Evolutionary conservation across 2,888 invertebrate genomes (phyloP), one percentile per base, ranked within the genome.

Genomic region (Poecilus cupreus): DNA sequence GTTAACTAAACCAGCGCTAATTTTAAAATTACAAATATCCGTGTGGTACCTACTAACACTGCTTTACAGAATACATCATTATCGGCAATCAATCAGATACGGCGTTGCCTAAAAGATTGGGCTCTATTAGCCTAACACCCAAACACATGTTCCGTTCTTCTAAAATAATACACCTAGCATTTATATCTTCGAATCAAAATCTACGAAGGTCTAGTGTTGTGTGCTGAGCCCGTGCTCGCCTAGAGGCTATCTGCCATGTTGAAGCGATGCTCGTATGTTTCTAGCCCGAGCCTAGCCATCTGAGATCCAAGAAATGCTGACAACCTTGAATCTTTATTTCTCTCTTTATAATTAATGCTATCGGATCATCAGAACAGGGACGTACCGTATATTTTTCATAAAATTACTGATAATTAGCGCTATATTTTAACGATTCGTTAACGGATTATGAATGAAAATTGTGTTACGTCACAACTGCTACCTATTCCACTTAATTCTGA

Each of bases 251-350:
- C 11, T 43, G 32, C 32, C 8, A 32, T 32, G 32, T 32, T 6
- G 32, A n/a, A 1, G 11, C 43, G 43, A 43, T 51, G 51, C 13
- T 51, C 51, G 2, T 51, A 51, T 51, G 51, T 51, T 51, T 51
- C 16, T 13, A 18, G n/a, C 10, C n/a, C 10, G 13, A 8, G 5
- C 74, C 18, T 6, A 24, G 75, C 46, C 24, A 78, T 64, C 46
- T 46, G n/a, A 60, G 77, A 78, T 64, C 78, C 68, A n/a, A 37
- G 46, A 78, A 78, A 78, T 24, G 78, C 26, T 78, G 78, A 78
- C 78, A 60, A 22, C 60, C 60, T 78, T 64, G 78, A 64, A 39
- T 78, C 1, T 78, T 64, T 46, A 78, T 78, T 78, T 78, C 22
- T 60, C 24, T 78, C 24, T 78, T 64, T 78, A 60, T 78, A 78